phyloP scores from a whole-genome alignment of 1,140 invertebrate species.

The Drosophila sucinea region DNA sequence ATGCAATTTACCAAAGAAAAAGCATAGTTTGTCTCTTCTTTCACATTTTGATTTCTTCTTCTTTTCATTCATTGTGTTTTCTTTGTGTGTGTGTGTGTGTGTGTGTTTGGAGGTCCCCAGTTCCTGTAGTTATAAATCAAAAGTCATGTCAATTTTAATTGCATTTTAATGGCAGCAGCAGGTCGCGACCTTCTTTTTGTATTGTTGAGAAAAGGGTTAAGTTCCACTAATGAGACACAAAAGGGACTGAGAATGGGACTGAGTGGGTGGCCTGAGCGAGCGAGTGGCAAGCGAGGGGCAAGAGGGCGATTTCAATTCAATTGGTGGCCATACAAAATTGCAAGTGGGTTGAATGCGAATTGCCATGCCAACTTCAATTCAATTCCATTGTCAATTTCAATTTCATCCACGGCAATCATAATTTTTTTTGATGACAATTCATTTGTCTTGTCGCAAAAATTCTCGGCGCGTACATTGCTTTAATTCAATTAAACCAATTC shows the following conservation, averaged over 20 bases:
- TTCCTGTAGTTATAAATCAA: conserved; percentile 58
- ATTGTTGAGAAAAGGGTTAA: conserved; percentile 51
- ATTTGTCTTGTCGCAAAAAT: conserved; percentile 21
- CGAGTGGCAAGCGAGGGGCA: conserved; percentile 22
- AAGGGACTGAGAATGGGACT: background rate
- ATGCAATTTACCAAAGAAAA: too few relatives aligned
- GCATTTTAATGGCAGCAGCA: conserved; percentile 67
- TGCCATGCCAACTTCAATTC: conserved; percentile 14
- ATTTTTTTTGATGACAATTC: conserved; percentile 23
- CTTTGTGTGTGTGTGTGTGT: background rate
- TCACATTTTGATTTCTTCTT: background rate
- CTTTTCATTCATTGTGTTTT: background rate
- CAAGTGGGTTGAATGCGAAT: conserved; percentile 14
- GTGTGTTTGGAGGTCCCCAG: background rate
- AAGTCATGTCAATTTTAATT: conserved; percentile 76
- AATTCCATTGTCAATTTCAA: conserved; percentile 14
- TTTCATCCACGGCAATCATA: conserved; percentile 13
- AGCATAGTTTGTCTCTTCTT: background rate
- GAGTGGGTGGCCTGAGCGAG: background rate
- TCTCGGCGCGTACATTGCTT: conserved; percentile 32
- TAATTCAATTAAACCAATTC: conserved; percentile 65
- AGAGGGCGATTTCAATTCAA: conserved; percentile 16
- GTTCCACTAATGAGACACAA: conserved; percentile 28
- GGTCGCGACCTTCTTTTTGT: conserved; percentile 37
- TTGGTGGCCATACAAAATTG: conserved; percentile 10